Evolutionary conservation across 2,113 vertebrate species (phyloP).

Genomic region (Menidia beryllina): DNA sequence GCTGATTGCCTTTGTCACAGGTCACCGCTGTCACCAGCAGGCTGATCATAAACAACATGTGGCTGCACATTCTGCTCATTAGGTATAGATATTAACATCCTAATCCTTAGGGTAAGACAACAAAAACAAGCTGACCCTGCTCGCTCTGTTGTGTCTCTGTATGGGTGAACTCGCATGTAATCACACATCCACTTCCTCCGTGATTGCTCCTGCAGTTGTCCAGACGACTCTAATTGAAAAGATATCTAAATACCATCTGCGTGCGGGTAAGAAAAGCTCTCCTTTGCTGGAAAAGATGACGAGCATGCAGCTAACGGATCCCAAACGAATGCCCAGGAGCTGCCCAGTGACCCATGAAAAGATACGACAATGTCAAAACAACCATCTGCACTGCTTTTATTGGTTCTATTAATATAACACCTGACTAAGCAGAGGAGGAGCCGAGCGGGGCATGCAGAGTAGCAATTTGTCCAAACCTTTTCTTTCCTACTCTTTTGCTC

Average conservation of each 20-base stretch:
- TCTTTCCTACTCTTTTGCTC: conserved; percentile 12
- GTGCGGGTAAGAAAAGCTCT: conserved; percentile 53
- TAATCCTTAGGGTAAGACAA: conserved; percentile 18
- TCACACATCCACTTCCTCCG: conserved; percentile 22
- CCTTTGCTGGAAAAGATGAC: conserved; percentile 48
- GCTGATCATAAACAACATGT: conserved; percentile 28
- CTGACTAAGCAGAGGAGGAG: conserved; percentile 50
- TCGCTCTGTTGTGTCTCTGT: background rate
- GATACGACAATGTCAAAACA: conserved; percentile 63
- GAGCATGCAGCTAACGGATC: conserved; percentile 55
- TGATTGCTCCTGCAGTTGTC: conserved; percentile 18
- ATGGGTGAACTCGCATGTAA: background rate
- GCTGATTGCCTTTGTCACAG: conserved; percentile 35
- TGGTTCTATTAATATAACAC: conserved; percentile 57
- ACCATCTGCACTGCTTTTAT: conserved; percentile 64
- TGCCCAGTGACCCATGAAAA: conserved; percentile 59
- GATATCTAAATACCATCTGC: conserved; percentile 66
- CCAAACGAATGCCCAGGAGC: conserved; percentile 52
- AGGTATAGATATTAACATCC: conserved; percentile 13
- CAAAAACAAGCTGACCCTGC: conserved; percentile 35
- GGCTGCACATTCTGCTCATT: conserved; percentile 19
- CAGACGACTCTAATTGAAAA: conserved; percentile 59
- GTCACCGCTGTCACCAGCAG: conserved; percentile 37
- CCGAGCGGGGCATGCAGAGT: conserved; percentile 23
- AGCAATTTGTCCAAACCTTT: conserved; percentile 35